Percentiles rank a stretch among this genome's conserved stretches.
phyloP scores from a whole-genome alignment of 2,797 vertebrate genomes.

The Sparidentex hasta region DNA sequence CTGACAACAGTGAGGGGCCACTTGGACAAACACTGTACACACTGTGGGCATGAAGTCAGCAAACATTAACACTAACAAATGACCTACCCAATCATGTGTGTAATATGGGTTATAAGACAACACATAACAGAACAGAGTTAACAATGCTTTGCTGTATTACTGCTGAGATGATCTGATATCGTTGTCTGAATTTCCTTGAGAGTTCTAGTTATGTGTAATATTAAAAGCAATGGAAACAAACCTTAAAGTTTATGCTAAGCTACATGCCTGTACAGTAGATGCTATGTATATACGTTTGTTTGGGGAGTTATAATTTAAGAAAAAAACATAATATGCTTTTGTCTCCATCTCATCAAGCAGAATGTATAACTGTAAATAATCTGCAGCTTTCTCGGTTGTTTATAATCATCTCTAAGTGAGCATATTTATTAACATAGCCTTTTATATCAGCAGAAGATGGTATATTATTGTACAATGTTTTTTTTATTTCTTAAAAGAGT shows the following conservation, averaged over 20 bases:
- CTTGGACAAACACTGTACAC: constrained; percentile 57
- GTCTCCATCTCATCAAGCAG: constrained; percentile 29
- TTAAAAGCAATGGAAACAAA: constrained; percentile 7
- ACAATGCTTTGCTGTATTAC: not conserved
- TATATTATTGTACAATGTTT: constrained; percentile 61
- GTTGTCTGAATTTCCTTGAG: not conserved
- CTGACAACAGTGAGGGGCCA: not conserved
- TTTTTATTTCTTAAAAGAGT: constrained; percentile 32
- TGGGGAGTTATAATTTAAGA: constrained; percentile 51
- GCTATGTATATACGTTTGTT: constrained; percentile 28
- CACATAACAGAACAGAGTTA: constrained; percentile 4
- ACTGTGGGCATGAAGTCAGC: constrained; percentile 40
- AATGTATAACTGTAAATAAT: constrained; percentile 66
- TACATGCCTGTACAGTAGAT: constrained; percentile 19
- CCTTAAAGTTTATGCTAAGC: not conserved
- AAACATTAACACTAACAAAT: constrained; percentile 71
- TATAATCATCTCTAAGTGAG: constrained; percentile 33
- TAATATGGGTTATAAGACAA: constrained; percentile 27
- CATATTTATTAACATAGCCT: constrained; percentile 75
- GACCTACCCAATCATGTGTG: constrained; percentile 28
- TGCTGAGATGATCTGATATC: constrained; percentile 37
- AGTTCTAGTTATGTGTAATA: not conserved
- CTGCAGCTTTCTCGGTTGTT: constrained; percentile 42
- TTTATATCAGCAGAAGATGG: constrained; percentile 49
- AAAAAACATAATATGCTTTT: constrained; percentile 31